Evolutionary conservation across 2,113 vertebrate species (phyloP).

Genomic region (Ciconia boyciana): DNA sequence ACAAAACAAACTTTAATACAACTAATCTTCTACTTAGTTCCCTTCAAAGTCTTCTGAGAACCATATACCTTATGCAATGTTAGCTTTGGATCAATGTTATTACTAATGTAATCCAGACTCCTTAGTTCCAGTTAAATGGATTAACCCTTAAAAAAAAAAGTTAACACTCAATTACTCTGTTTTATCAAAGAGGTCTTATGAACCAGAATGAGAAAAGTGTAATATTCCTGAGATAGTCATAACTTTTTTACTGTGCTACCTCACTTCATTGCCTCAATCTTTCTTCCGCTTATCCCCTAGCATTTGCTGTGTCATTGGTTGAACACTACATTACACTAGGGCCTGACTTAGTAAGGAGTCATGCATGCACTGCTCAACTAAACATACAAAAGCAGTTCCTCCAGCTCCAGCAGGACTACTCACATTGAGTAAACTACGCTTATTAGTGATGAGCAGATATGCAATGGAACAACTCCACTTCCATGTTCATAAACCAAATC

Average conservation of each 20-base stretch:
- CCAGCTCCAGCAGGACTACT: background rate
- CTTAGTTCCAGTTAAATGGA: background rate
- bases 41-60: background rate
- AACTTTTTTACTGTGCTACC: background rate
- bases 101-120: background rate
- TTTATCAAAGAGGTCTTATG: background rate
- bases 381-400: background rate
- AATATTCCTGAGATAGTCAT: background rate
- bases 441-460: background rate
- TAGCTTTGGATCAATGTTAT: background rate
- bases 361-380: background rate
- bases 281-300: background rate
- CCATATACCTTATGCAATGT: rapidly evolving
- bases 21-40: background rate
- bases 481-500: background rate
- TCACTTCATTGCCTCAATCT: background rate
- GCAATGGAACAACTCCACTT: background rate
- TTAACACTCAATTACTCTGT: background rate
- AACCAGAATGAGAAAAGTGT: background rate
- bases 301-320: background rate
- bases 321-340: background rate
- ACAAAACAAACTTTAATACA: background rate
- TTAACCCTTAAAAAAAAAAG: background rate
- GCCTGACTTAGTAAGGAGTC: background rate
- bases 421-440: background rate